Evolutionary conservation across 2,888 invertebrate genomes (phyloP).

Genomic region (Teinopalpus imperialis): DNA sequence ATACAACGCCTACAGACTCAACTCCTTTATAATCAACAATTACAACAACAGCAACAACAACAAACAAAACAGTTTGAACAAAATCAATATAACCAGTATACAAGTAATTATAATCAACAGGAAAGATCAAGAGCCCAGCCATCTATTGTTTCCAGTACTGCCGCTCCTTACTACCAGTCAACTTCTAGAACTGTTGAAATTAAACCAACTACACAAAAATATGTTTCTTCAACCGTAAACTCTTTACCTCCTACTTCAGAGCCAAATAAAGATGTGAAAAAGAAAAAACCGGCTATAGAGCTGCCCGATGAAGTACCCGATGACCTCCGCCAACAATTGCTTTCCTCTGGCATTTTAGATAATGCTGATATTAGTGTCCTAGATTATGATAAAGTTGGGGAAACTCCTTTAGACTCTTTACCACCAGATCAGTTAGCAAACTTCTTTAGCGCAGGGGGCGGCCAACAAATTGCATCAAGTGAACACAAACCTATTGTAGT

Average conservation of each 20-base stretch:
- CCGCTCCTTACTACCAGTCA: conserved; percentile 65
- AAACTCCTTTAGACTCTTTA: conserved; percentile 90
- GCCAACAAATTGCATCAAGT: conserved; percentile 86
- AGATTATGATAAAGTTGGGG: conserved; percentile 94
- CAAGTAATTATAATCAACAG: conserved; percentile 48
- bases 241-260: conserved; percentile 68
- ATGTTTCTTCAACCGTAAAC: conserved; percentile 71
- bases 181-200: conserved; percentile 73
- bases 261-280: conserved; percentile 77
- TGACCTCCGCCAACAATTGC: conserved; percentile 90
- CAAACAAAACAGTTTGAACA: conserved; percentile 40
- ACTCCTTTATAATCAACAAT: conserved; percentile 60
- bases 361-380: conserved; percentile 94
- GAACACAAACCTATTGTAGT: conserved; percentile 86
- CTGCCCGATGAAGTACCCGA: conserved; percentile 95
- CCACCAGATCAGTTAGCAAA: conserved; percentile 93
- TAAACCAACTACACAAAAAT: conserved; percentile 75
- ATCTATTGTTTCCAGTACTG: conserved; percentile 52
- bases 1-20: conserved; percentile 73
- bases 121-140: conserved; percentile 62
- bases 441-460: conserved; percentile 92
- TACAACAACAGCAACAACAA: conserved; percentile 47
- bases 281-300: conserved; percentile 78
- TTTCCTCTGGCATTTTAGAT: conserved; percentile 92
- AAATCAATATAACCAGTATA: conserved; percentile 40